phyloP scores from a whole-genome alignment of 2,113 vertebrate genomes.

The Ardeotis arabs region DNA sequence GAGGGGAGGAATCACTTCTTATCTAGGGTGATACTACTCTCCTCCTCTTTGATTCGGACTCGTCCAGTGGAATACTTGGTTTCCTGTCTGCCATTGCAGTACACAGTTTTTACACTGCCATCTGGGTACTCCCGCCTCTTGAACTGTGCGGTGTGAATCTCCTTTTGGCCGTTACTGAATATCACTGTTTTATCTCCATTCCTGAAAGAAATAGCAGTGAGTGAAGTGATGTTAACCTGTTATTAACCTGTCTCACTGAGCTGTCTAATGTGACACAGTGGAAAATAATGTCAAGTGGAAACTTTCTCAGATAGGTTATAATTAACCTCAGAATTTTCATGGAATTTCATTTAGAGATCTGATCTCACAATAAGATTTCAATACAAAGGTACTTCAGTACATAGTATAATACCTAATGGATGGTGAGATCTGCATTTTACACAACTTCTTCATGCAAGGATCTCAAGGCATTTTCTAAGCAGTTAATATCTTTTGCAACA shows the following conservation, averaged over 20 bases:
- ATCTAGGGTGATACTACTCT: constrained; percentile 40
- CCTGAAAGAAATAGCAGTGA: constrained; percentile 37
- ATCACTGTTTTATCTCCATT: constrained; percentile 75
- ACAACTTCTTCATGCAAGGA: not conserved
- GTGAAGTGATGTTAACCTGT: not conserved
- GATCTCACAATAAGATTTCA: not conserved
- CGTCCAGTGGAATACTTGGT: constrained; percentile 63
- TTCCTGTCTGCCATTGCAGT: constrained; percentile 63
- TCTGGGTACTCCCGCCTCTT: constrained; percentile 75
- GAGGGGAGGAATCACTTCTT: not conserved
- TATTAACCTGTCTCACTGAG: not conserved
- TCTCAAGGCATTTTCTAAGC: not conserved
- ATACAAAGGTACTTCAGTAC: not conserved
- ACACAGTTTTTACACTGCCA: constrained; percentile 75
- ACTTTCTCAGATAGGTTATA: not conserved
- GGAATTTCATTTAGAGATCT: not conserved
- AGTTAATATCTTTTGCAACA: not conserved
- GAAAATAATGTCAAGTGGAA: not conserved
- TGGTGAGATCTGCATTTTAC: not conserved
- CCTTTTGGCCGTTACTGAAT: constrained; percentile 77
- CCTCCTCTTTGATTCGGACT: constrained; percentile 59
- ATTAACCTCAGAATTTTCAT: not conserved
- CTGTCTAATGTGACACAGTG: not conserved
- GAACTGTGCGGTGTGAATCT: constrained; percentile 73
- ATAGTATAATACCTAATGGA: not conserved